phyloP scores from a whole-genome alignment of 2,888 invertebrate genomes.

The Cremastobaeus sp. region DNA sequence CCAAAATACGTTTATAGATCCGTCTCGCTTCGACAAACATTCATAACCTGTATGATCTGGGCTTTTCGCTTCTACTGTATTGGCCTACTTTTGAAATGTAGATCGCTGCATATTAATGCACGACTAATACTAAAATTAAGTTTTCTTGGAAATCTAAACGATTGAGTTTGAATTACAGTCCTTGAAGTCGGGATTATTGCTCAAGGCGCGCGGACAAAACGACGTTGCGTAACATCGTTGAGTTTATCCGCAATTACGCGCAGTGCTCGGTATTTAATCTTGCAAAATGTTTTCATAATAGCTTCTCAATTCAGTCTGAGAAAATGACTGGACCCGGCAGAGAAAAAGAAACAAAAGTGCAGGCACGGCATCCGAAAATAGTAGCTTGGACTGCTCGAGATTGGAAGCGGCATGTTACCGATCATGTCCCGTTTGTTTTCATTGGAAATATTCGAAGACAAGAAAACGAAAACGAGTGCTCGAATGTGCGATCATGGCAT shows the following conservation, averaged over 20 bases:
- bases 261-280: too few species aligned
- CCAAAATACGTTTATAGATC: slow-evolving; percentile 72
- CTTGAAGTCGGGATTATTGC: slow-evolving; percentile 16
- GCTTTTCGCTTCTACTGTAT: slow-evolving; percentile 8
- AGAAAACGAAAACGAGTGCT: background rate
- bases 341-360: too few species aligned
- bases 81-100: slow-evolving; percentile 38
- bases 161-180: slow-evolving; percentile 20
- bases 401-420: too few species aligned
- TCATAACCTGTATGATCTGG: too few species aligned
- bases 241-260: slow-evolving; percentile 34
- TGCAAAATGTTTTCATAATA: too few species aligned
- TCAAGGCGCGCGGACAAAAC: slow-evolving; percentile 14
- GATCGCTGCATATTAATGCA: slow-evolving; percentile 32
- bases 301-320: too few species aligned
- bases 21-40: slow-evolving; percentile 68
- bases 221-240: slow-evolving; percentile 18
- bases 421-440: too few species aligned
- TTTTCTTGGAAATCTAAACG: slow-evolving; percentile 33
- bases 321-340: too few species aligned
- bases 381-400: too few species aligned
- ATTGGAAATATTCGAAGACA: background rate
- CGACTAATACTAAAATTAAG: slow-evolving; percentile 8
- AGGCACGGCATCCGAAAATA: too few species aligned
- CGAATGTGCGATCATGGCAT: slow-evolving; percentile 16